These are phyloP conservation scores for Pseudorasbora parva DNA, from an alignment of 2,113 vertebrate genomes.

Conservation along the genomic window DNA sequence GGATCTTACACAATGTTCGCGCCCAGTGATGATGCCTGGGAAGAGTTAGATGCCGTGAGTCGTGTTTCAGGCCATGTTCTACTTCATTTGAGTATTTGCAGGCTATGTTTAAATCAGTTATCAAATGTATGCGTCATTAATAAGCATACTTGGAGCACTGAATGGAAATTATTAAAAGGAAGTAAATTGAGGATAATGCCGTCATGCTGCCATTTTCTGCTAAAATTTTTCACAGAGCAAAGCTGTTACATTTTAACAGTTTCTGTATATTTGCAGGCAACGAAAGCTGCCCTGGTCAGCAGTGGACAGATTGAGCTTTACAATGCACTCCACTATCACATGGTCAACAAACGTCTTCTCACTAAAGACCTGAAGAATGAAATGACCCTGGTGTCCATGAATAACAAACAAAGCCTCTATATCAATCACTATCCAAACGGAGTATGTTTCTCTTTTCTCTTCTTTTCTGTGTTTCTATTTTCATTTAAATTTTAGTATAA, in stretches of 20 bases:
- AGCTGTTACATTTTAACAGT: no score
- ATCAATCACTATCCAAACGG: conserved; percentile 97
- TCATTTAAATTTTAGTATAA: neutral
- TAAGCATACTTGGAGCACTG: neutral
- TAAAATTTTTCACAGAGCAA: neutral
- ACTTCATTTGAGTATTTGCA: conserved; percentile 15
- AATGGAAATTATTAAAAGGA: neutral
- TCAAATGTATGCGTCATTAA: neutral
- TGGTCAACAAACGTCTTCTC: conserved; percentile 86
- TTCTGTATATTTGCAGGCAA: conserved; percentile 69
- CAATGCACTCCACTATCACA: conserved; percentile 90
- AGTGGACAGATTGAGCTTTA: conserved; percentile 90
- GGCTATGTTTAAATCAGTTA: neutral
- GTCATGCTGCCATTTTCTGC: neutral
- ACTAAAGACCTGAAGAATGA: conserved; percentile 95
- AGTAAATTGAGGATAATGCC: neutral
- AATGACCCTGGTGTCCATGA: conserved; percentile 85
- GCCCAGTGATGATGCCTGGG: conserved; percentile 94
- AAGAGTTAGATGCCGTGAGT: conserved; percentile 83
- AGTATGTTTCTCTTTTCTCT: conserved; percentile 73
- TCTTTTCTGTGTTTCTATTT: neutral
- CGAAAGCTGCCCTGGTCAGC: conserved; percentile 79
- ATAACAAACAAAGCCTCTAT: conserved; percentile 81
- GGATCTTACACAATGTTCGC: conserved; percentile 93
- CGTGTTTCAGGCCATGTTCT: neutral